Percentiles rank a stretch among this genome's conserved stretches.
Conservation (phyloP, 2,888 invertebrate species). For the Drosophila demipolita region DNA sequence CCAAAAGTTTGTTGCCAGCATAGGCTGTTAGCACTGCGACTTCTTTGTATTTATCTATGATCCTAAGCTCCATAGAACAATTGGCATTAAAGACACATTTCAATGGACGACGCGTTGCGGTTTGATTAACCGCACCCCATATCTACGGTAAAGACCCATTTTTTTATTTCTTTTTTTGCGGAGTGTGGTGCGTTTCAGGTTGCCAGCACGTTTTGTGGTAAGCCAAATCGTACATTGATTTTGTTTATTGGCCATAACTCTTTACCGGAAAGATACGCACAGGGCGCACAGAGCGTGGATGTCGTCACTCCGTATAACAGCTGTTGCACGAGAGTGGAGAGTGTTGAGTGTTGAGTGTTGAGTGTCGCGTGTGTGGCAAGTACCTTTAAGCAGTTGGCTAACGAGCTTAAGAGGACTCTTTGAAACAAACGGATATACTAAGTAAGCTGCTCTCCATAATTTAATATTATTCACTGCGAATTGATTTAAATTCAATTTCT, state of each 20-base stretch:
- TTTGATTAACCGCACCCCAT: slow-evolving; percentile 57
- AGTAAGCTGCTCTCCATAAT: slow-evolving; percentile 39
- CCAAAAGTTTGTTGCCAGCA: slow-evolving; percentile 12
- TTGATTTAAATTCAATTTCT: slow-evolving; percentile 28
- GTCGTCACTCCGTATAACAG: slow-evolving; percentile 14
- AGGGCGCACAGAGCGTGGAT: slow-evolving; percentile 10
- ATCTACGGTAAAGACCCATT: slow-evolving; percentile 14
- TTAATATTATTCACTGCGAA: slow-evolving; percentile 25
- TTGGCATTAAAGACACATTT: slow-evolving; percentile 77
- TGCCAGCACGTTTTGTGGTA: slow-evolving; percentile 54
- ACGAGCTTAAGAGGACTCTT: slow-evolving; percentile 19
- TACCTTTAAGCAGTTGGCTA: slow-evolving; percentile 20
- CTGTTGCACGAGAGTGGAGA: slow-evolving; percentile 7
- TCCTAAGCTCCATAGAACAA: slow-evolving; percentile 66
- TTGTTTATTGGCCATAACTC: slow-evolving; percentile 82
- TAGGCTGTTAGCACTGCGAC: slow-evolving; percentile 6
- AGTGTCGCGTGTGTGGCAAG: slow-evolving; percentile 26
- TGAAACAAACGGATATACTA: neutral
- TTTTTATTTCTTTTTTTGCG: slow-evolving; percentile 55
- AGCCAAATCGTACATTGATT: slow-evolving; percentile 64
- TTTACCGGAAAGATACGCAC: slow-evolving; percentile 59
- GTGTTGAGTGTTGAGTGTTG: slow-evolving; percentile 15
- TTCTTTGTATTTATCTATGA: slow-evolving; percentile 16
- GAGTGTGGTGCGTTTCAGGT: slow-evolving; percentile 32
- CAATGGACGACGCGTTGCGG: slow-evolving; percentile 46